Conservation (phyloP, 2,888 invertebrate species). For the Orchesella flavescens region DNA sequence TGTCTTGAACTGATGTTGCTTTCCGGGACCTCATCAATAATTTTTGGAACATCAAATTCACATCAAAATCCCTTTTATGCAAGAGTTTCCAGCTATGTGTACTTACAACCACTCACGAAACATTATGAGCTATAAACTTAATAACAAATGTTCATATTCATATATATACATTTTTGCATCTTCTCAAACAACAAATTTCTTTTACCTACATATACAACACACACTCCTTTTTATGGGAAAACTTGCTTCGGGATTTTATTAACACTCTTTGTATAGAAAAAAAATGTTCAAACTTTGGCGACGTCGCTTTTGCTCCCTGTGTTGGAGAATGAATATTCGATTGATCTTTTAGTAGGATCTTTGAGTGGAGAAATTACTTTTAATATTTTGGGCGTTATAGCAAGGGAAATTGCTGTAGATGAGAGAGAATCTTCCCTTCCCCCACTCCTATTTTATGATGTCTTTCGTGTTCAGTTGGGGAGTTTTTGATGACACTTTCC, state of each 20-base stretch:
- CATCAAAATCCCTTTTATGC: slow-evolving; percentile 63
- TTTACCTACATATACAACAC: not conserved
- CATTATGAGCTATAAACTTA: not conserved
- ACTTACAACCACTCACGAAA: not conserved
- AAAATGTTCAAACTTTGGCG: not conserved
- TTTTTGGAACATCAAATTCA: slow-evolving; percentile 65
- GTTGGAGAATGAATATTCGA: slow-evolving; percentile 1
- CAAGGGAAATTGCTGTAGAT: not conserved
- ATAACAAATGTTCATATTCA: not conserved
- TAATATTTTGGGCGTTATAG: not conserved
- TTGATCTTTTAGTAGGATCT: slow-evolving; percentile 24
- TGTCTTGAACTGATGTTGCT: slow-evolving; percentile 16
- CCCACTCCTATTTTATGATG: not conserved
- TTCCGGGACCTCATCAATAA: slow-evolving; percentile 55
- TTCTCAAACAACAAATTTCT: not conserved
- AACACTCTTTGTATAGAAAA: slow-evolving; percentile 59
- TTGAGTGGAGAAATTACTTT: not conserved
- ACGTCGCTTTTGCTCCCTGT: not conserved
- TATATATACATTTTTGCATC: not conserved
- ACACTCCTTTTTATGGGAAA: slow-evolving; percentile 49
- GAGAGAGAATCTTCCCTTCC: not conserved
- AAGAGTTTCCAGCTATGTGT: not conserved
- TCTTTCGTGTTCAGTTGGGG: not conserved
- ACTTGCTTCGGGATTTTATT: slow-evolving; percentile 58
- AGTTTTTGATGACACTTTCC: slow-evolving; percentile 19